Evolutionary conservation across 2,113 vertebrate species (phyloP), one percentile per base, ranked within the genome.

Genomic region (Oncorhynchus clarkii): DNA sequence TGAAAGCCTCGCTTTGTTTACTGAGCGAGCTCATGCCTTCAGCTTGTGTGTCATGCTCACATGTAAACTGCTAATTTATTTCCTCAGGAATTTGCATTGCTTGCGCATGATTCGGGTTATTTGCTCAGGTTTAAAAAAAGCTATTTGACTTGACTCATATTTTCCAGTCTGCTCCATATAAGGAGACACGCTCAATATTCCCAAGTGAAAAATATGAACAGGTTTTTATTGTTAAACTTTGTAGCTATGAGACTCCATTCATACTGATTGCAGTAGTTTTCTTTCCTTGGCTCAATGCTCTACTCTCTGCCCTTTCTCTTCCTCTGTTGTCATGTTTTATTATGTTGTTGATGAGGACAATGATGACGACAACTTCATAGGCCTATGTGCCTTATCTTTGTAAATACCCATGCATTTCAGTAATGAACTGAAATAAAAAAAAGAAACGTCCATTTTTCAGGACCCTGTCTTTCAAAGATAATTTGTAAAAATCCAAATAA

Each of bases 11-110:
- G 74, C 74, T 74, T 81, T 68, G 48, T 77, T 86, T 84, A 75
- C 72, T 81, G 73, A 24, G 31, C 45, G 73, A n/a, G 31, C 51
- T 49, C 2, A 73, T 77, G 69, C 74, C 71, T 74, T 86, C 73
- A 4, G 70, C 72, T 78, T 75, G 77, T 84, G 75, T 88, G 73
- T 85, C 84, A 85, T 82, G 84, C 85, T 88, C 76, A 51, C 71
- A 72, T 45, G 72, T 80, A 39, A 84, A 84, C 76, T 22, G 14
- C 72, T 57, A 72, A 72, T 81, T 84, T 84, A 78, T 84, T 86
- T 83, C 48, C 72, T 14, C 27, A 78, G 70, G 80, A 27, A 29
- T 34, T 70, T 54, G 22, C 60, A 68, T 80, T 88, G 74, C 82
- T 80, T 82, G 83, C 71, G 81, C 83, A 79, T 84, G 80, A 84